Evolutionary conservation across 2,888 invertebrate genomes (phyloP).

Genomic region (Erynnis tages): DNA sequence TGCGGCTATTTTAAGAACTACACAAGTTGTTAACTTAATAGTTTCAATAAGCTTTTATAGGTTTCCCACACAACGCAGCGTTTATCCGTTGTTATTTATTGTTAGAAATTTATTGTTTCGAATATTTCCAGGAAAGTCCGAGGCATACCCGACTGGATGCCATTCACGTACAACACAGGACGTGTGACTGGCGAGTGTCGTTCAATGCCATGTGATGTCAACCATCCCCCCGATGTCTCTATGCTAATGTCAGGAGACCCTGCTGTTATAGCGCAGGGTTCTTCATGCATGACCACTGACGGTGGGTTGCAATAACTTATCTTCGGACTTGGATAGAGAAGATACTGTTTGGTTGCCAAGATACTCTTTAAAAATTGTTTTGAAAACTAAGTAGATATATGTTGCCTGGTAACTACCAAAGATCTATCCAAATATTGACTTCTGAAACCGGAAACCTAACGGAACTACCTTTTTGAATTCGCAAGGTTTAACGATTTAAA

Average conservation of each 20-base stretch:
- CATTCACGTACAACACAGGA: conserved; percentile 61
- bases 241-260: conserved; percentile 60
- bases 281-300: too few species aligned
- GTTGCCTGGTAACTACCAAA: too few species aligned
- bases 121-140: conserved; percentile 46
- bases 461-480: conserved; percentile 53
- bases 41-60: background rate
- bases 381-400: too few species aligned
- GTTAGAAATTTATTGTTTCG: conserved; percentile 25
- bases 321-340: too few species aligned
- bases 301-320: too few species aligned
- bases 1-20: too few species aligned
- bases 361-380: too few species aligned
- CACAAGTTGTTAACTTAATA: too few species aligned
- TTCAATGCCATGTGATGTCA: conserved; percentile 57
- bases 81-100: background rate
- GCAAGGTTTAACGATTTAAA: too few species aligned
- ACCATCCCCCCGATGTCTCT: conserved; percentile 56
- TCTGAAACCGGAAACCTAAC: conserved; percentile 45
- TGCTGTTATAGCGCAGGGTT: too few species aligned
- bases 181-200: conserved; percentile 57
- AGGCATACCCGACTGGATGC: conserved; percentile 44
- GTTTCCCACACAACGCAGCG: conserved; percentile 9
- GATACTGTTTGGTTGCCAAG: too few species aligned
- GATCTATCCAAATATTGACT: too few species aligned